Percentiles rank a stretch among this genome's conserved stretches.
phyloP scores from a whole-genome alignment of 2,113 vertebrate species.

The Nesoenas mayeri region DNA sequence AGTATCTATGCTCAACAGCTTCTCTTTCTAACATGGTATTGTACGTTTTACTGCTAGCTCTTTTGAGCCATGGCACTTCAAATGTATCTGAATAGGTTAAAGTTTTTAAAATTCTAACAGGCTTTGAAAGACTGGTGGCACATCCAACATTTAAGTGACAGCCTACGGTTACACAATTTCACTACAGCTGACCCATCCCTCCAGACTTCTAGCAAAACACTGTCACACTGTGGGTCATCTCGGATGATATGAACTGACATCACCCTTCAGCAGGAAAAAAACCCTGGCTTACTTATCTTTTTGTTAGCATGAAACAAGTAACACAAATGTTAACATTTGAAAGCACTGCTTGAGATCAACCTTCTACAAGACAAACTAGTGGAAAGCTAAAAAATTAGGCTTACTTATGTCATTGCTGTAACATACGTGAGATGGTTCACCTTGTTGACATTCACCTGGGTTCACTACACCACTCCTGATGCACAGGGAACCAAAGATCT shows the following conservation, averaged over 20 bases:
- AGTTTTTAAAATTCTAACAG: neutral
- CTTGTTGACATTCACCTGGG: neutral
- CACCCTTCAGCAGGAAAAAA: neutral
- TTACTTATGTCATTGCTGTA: neutral
- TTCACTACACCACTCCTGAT: neutral
- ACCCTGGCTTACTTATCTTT: neutral
- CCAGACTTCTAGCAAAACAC: neutral
- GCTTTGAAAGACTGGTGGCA: neutral
- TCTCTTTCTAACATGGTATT: neutral
- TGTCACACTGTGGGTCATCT: fast-evolving
- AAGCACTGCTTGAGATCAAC: neutral
- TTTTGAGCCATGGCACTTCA: neutral
- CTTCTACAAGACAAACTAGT: neutral
- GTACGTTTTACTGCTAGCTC: neutral
- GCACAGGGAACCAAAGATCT: neutral
- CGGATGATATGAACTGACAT: neutral
- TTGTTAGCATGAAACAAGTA: neutral
- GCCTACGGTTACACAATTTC: neutral
- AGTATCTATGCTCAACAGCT: neutral
- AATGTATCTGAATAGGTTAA: neutral
- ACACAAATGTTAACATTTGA: neutral
- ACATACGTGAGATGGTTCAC: fast-evolving
- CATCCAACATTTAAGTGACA: neutral
- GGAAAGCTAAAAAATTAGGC: neutral
- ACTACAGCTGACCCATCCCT: neutral